Evolutionary conservation across 2,113 vertebrate genomes (phyloP).

Genomic region (Corydoras maculifer): DNA sequence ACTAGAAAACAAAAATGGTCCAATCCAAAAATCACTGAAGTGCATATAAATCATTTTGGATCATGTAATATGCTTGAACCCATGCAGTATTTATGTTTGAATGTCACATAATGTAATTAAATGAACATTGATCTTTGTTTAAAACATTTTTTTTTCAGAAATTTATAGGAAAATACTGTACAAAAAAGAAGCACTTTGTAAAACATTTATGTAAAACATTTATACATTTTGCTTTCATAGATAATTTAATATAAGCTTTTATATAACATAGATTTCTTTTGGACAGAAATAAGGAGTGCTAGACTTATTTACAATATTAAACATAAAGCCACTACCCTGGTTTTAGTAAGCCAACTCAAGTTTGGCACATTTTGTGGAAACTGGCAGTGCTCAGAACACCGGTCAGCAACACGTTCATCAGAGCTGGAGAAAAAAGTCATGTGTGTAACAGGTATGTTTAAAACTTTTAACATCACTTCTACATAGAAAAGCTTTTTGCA

Average conservation of each 20-base stretch:
- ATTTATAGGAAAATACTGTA: slow-evolving; percentile 73
- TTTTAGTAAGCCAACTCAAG: no score
- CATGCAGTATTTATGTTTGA: slow-evolving; percentile 32
- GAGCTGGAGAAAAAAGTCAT: no score
- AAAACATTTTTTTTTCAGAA: slow-evolving; percentile 67
- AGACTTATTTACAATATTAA: slow-evolving; percentile 47
- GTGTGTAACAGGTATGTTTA: no score
- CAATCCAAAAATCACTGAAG: slow-evolving; percentile 10
- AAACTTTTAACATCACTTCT: no score
- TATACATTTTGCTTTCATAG: slow-evolving; percentile 55
- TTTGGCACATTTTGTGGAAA: no score
- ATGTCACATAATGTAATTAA: slow-evolving; percentile 3
- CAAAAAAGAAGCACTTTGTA: slow-evolving; percentile 85
- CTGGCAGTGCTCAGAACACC: no score
- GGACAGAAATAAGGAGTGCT: slow-evolving; percentile 76
- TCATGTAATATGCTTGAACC: slow-evolving; percentile 26
- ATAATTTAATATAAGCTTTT: slow-evolving; percentile 44
- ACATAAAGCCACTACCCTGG: slow-evolving; percentile 45
- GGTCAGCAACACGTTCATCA: no score
- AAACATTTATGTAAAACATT: slow-evolving; percentile 67
- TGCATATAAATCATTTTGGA: slow-evolving; percentile 12
- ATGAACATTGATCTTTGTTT: slow-evolving; percentile 44
- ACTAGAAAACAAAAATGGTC: background rate
- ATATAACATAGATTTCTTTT: slow-evolving; percentile 70
- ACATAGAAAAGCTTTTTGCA: no score